A percentile compares a stretch with the other conserved stretches of the same genome.
Conservation (phyloP, 2,113 vertebrate species). For the Empidonax traillii region DNA sequence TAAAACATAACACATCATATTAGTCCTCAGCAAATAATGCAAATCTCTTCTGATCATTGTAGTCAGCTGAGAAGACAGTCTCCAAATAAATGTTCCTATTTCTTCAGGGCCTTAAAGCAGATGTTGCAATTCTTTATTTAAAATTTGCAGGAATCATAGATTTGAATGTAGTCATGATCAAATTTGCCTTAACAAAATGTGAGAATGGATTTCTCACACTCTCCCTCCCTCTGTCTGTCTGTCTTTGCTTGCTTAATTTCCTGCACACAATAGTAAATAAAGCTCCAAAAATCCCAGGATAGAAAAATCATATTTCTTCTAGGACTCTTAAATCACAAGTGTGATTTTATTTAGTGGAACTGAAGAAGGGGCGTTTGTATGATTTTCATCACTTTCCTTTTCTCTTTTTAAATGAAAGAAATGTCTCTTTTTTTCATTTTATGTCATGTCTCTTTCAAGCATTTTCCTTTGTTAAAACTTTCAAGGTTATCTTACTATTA, state of each 20-base stretch:
- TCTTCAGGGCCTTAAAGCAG: conserved; percentile 21
- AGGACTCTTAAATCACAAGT: not conserved
- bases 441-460: not conserved
- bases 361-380: not conserved
- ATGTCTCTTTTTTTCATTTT: not conserved
- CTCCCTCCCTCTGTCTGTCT: not conserved
- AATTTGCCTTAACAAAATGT: not conserved
- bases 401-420: not conserved
- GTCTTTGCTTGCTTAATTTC: not conserved
- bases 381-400: not conserved
- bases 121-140: conserved; percentile 46
- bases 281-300: not conserved
- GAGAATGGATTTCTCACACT: not conserved
- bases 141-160: conserved; percentile 4
- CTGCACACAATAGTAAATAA: not conserved
- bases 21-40: not conserved
- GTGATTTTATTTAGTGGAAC: not conserved
- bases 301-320: not conserved
- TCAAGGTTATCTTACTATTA: not conserved
- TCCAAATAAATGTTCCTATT: not conserved
- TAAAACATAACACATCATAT: not conserved
- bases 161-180: not conserved
- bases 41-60: not conserved
- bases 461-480: not conserved
- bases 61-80: not conserved